Base-by-base conservation (phyloP, 1,140 invertebrate species). In the Euglossa dilemma region DNA sequence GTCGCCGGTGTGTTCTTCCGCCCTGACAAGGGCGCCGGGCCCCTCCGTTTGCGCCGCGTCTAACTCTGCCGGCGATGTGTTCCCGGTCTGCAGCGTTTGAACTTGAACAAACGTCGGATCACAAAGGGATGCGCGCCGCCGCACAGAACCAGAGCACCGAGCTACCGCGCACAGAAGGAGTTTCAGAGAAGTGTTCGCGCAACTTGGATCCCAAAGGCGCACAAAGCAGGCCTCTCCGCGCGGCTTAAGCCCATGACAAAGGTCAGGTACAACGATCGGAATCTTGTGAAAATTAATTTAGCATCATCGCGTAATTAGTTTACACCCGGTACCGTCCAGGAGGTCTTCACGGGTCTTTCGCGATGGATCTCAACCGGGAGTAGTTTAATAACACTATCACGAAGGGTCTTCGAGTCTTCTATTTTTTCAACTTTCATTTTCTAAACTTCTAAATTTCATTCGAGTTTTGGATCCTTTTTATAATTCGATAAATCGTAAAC, bases 261-360 rank as follows among this genome's bases (percentile, higher is more conserved):
- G 80, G 80, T 82, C 80, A 69, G 61, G 57, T 76, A 59, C 80
- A 82, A 76, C 73, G 72, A 82, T 76, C 63, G 72, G 80, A 82
- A 82, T 82, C 73, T 82, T 76, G 72, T 20, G 63, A 73, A 82
- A 76, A 82, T 82, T 82, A 82, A 82, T 82, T 67, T 82, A 75
- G 73, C 61, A 67, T 75, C 80, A 36, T 76, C 72, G 61, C 63
- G 52, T 69, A 82, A 82, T 81, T 81, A 73, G 52, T 81, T 75
- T 75, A 67, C 72, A 59, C 20, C 16, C 36, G 28, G n/a, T 43
- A 28, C 50, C 23, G 12, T 20, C 47, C 9, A 6, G 3, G 23
- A 47, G 1, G 5, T 54, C 20, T 20, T 18, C 16, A 54, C n/a
- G 57, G 36, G 36, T 36, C 36, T 36, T 36, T 36, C 36, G 36